Base-by-base conservation (phyloP, 2,797 vertebrate genomes). In the Anguilla marmorata region DNA sequence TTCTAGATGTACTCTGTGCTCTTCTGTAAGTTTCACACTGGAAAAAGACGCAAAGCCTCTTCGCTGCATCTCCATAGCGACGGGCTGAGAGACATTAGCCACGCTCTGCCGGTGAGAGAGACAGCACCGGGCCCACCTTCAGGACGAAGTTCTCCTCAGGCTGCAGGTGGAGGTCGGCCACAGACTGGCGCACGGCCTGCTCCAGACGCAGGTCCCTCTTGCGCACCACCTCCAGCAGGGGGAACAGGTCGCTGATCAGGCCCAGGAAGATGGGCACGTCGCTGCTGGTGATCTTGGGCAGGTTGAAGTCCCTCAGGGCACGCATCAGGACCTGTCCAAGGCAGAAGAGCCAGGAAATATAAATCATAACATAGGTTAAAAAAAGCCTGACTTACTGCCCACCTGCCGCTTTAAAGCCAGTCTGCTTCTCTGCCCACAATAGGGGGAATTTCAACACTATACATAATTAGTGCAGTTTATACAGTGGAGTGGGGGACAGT, bases 381-480 rank as follows among this genome's bases (percentile, higher is more conserved):
- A 97, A 98, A 98, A 97, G 93, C 96, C 96, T 96, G 96, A 97
- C 98, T 99, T 98, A 98, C 94, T 96, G 97, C 93, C 97, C 97
- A 98, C 98, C 98, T 98, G 98, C 97, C 96, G 97, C 97, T 97
- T 99, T 98, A 99, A 98, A 97, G 93, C 94, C 98, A 98, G 98
- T 97, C 98, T 99, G 98, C 95, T 97, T 95, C 95, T 94, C 95
- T 91, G 93, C 94, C 93, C 90, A 94, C 95, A 93, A 94, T 94
- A 91, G 89, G 91, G 93, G 88, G 87, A 84, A 88, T 88, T 79
- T 87, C 56, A 63, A 63, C 21, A 63, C 58, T 24, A 3, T 63
- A 27, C 19, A 66, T 66, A n/a, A 27, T n/a, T n/a, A n/a, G 24
- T 66, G n/a, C 63, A 24, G 21, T 24, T 24, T 16, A 63, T 66